phyloP scores from a whole-genome alignment of 2,888 invertebrate genomes.

The Drosophila phalerata region DNA sequence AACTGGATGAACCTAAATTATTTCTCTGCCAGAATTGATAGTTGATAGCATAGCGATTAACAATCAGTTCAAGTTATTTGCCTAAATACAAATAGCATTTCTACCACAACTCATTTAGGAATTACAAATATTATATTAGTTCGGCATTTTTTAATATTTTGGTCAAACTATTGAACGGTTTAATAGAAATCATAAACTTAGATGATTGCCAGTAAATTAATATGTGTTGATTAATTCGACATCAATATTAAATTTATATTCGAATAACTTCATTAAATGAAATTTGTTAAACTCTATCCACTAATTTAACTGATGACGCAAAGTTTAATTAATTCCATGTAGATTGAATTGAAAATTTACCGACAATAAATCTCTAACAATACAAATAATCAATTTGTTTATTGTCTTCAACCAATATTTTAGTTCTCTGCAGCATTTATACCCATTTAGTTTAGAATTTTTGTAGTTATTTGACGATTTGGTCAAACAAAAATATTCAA shows the following conservation, averaged over 20 bases:
- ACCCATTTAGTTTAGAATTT: constrained; percentile 1
- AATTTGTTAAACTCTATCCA: too few relatives aligned
- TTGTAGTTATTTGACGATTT: constrained; percentile 16
- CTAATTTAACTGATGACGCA: not conserved
- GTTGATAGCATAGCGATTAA: constrained; percentile 8
- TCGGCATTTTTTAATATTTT: too few relatives aligned
- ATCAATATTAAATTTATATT: not conserved
- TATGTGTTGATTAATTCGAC: not conserved
- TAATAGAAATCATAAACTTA: not conserved
- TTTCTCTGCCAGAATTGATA: constrained; percentile 6
- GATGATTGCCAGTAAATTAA: not conserved
- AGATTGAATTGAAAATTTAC: not conserved
- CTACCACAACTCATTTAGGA: not conserved
- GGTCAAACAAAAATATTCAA: constrained; percentile 38
- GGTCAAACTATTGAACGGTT: not conserved
- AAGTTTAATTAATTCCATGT: not conserved
- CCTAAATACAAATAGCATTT: not conserved
- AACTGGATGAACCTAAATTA: constrained; percentile 7
- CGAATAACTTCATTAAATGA: not conserved
- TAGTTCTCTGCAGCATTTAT: not conserved
- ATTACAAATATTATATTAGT: not conserved
- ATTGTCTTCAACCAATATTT: not conserved
- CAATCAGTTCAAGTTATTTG: constrained; percentile 16
- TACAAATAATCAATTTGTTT: constrained; percentile 11
- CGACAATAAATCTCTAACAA: not conserved